Base-by-base conservation (phyloP, 2,888 invertebrate genomes). In the Synanthedon formicaeformis region DNA sequence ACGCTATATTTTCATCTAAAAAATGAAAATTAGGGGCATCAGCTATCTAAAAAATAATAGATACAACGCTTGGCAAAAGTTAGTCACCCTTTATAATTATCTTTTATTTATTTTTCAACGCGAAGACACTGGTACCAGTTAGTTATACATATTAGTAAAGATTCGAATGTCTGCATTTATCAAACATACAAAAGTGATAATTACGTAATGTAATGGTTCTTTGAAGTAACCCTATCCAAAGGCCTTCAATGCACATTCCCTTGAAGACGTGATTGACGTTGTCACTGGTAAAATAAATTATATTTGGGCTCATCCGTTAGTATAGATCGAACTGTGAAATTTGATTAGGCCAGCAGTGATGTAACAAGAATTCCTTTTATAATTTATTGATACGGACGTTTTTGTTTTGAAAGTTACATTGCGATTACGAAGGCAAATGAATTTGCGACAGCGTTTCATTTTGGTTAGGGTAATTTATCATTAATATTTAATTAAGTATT, bases 311-410 rank as follows among this genome's bases (percentile, higher is more conserved):
- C 63, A 69, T 70, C 69, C 69, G 60, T 57, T 62, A 23, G 23
- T 23, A 23, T 5, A 63, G 71, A 69, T 75, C 76, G 73, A 62
- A 69, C 69, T 65, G 62, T 67, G 64, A 72, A 73, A 72, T 71
- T 67, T 71, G 73, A 78, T 78, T 81, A 75, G 71, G 67, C 69
- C 69, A 66, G 64, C 63, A 61, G 59, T 67, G 66, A 69, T 58
- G 65, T 66, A 67, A 74, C 63, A 60, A 58, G 63, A 64, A 64
- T 67, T 69, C 59, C 65, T 65, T 49, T 49, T 45, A 45, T 45
- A 45, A 45, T 45, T 45, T 45, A 45, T 45, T 1, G 14, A 45
- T 45, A 6, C n/a, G 8, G 13, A 12, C 45, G 45, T 45, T 45
- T 13, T 45, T 45, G 45, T 45, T 45, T 45, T 45, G 45, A 45